Evolutionary conservation across 2,888 invertebrate species (phyloP).

Genomic region (Platypus cylindrus): DNA sequence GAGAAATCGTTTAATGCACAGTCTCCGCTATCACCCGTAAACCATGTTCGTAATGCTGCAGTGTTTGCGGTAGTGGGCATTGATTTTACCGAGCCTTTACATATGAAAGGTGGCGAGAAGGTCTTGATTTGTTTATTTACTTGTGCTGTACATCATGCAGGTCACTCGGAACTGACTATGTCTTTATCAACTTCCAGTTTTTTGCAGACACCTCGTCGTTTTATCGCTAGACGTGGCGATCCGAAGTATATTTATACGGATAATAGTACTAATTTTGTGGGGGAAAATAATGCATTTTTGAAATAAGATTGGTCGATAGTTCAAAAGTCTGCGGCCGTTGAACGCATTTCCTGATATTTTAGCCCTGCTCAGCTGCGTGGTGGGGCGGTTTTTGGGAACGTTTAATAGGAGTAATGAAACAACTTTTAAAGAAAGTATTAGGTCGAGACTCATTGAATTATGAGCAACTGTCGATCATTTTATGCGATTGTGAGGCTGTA

Average conservation of each 20-base stretch:
- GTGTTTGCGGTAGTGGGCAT: conserved; percentile 16
- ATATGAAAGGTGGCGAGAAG: conserved; percentile 16
- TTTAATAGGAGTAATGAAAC: conserved; percentile 28
- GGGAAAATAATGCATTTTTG: conserved; percentile 6
- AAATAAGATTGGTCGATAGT: conserved; percentile 12
- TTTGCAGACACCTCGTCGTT: conserved; percentile 7
- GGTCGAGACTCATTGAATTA: conserved; percentile 21
- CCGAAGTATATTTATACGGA: conserved; percentile 10
- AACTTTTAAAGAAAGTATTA: conserved; percentile 24
- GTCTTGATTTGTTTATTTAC: conserved; percentile 13
- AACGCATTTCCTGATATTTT: conserved; percentile 23
- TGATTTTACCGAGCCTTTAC: conserved; percentile 28
- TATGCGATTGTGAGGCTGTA: conserved; percentile 24
- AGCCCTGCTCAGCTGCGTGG: conserved; percentile 31
- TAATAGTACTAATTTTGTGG: conserved; percentile 12
- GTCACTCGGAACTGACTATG: conserved; percentile 8
- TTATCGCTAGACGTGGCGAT: conserved; percentile 8
- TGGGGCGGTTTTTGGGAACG: conserved; percentile 35
- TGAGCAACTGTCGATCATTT: conserved; percentile 18
- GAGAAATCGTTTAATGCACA: conserved; percentile 1
- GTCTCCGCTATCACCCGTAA: conserved; percentile 3
- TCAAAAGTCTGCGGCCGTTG: conserved; percentile 8
- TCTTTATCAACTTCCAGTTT: conserved; percentile 24
- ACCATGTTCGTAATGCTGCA: conserved; percentile 18
- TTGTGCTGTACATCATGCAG: conserved; percentile 14